phyloP scores from a whole-genome alignment of 2,113 vertebrate genomes.

The Bambusicola thoracicus region DNA sequence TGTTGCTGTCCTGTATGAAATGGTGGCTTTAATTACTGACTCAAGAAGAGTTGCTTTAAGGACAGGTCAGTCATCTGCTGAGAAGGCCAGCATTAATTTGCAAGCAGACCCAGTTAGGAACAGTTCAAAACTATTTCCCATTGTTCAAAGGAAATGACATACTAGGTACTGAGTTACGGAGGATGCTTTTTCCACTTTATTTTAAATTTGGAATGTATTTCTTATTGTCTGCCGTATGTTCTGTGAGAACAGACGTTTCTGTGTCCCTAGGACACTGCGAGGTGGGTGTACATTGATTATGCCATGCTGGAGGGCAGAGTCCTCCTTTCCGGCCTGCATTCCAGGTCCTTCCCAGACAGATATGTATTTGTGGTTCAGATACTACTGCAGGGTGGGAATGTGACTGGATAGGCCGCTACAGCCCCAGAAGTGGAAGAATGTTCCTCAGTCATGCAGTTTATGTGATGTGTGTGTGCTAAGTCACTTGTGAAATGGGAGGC shows the following conservation, averaged over 20 bases:
- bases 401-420: neutral
- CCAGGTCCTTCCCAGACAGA: neutral
- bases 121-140: neutral
- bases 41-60: neutral
- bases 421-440: neutral
- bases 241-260: neutral
- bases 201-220: neutral
- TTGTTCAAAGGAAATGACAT: neutral
- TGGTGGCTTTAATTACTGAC: neutral
- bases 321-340: neutral
- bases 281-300: neutral
- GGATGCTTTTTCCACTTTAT: neutral
- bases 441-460: neutral
- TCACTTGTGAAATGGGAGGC: neutral
- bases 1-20: neutral
- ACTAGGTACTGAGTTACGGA: neutral
- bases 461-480: neutral
- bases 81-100: neutral
- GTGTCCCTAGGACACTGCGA: neutral
- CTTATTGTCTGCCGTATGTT: neutral
- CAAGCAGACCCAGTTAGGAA: fast-evolving
- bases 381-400: neutral
- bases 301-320: neutral
- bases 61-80: neutral
- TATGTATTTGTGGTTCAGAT: neutral